phyloP scores from a whole-genome alignment of 2,888 invertebrate genomes.

The Eupithecia vulgata region DNA sequence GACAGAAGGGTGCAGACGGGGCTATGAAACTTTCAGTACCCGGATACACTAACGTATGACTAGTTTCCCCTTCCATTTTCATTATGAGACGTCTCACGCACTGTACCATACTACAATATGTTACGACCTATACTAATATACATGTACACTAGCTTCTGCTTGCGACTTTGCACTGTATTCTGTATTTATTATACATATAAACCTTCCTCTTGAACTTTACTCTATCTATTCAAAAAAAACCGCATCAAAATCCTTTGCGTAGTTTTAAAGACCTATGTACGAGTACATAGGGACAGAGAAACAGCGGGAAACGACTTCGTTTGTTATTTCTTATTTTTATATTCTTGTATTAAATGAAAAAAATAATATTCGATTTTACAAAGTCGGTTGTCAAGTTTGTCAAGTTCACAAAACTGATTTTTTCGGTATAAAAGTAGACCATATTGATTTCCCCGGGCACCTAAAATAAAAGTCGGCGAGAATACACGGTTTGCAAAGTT shows the following conservation, averaged over 20 bases:
- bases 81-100: conserved; percentile 1
- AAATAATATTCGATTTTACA: too few species aligned
- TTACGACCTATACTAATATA: not conserved
- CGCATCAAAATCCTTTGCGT: too few species aligned
- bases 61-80: conserved; percentile 39
- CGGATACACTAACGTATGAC: conserved; percentile 55
- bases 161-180: not conserved
- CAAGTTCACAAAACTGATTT: not conserved
- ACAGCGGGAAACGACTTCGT: too few species aligned
- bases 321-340: too few species aligned
- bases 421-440: not conserved
- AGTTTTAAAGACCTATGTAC: too few species aligned
- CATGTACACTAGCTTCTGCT: not conserved
- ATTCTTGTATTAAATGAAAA: not conserved
- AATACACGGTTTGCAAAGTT: not conserved
- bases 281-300: too few species aligned
- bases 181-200: too few species aligned
- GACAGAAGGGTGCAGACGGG: conserved; percentile 56
- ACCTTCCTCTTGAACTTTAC: too few species aligned
- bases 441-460: not conserved
- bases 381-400: not conserved
- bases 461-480: not conserved
- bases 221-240: too few species aligned
- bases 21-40: conserved; percentile 70
- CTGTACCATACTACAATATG: not conserved